These are phyloP conservation scores for Oreonectes daqikongensis DNA, from an alignment of 2,797 vertebrate species.

Conservation along the genomic window DNA sequence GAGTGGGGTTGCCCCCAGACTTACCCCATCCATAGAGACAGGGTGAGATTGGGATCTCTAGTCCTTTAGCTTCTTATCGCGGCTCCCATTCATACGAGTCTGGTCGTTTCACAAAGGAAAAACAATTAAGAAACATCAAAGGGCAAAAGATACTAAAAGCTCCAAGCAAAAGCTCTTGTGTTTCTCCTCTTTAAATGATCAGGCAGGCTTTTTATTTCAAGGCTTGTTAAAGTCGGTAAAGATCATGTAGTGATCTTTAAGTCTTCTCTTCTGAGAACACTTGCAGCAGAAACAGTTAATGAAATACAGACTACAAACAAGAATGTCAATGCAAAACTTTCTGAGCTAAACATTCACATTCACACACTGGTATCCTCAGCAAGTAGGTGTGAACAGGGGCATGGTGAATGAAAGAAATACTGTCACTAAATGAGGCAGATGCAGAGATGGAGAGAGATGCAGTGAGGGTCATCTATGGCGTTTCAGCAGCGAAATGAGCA, in stretches of 20 bases:
- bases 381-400: constrained; percentile 44
- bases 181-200: constrained; percentile 71
- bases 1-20: constrained; percentile 70
- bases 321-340: constrained; percentile 45
- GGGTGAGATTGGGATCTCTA: constrained; percentile 65
- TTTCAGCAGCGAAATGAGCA: constrained; percentile 48
- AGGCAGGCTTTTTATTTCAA: constrained; percentile 73
- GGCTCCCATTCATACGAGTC: constrained; percentile 70
- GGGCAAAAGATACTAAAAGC: constrained; percentile 64
- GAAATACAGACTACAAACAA: constrained; percentile 48
- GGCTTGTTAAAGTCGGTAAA: constrained; percentile 47
- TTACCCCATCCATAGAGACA: constrained; percentile 77
- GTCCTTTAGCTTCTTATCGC: constrained; percentile 72
- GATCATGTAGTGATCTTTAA: constrained; percentile 49
- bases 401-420: constrained; percentile 40
- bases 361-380: constrained; percentile 46
- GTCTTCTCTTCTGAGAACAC: constrained; percentile 44
- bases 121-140: constrained; percentile 71
- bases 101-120: constrained; percentile 77
- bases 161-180: constrained; percentile 68
- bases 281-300: constrained; percentile 25
- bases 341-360: constrained; percentile 37
- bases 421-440: constrained; percentile 58
- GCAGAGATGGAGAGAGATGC: constrained; percentile 56
- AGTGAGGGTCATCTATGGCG: constrained; percentile 54